Base-by-base conservation (phyloP, 2,797 vertebrate species). In the Epinephelus malabaricus region DNA sequence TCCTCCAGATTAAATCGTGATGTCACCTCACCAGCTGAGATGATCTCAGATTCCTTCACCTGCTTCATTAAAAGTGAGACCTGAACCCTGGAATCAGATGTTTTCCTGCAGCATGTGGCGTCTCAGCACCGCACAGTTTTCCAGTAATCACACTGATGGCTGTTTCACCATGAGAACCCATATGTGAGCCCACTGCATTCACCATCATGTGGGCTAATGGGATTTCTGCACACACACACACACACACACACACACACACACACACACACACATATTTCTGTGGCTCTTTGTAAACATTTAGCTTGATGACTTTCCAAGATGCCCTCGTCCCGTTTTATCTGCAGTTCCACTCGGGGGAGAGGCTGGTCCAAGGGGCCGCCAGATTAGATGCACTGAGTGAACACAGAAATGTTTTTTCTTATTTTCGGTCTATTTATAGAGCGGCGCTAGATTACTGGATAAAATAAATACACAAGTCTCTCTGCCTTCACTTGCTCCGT, bases 301-400 rank as follows among this genome's bases (percentile, higher is more conserved):
- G 88, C 88, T 91, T 85, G 93, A 93, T 94, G 92, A 90, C 90
- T 92, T 88, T 88, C 89, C 88, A 88, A 90, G 92, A 93, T 92
- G 85, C 83, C 90, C 89, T 86, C 59, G 59, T 76, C 72, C 67
- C 1, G 72, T 89, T 95, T 94, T 78, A 94, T 95, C 91, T 90
- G 76, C 70, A 87, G 83, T 89, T 85, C 82, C 59, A 63, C 79
- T 80, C 69, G 4, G 78, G 61, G 46, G 66, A 10, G 2, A 14
- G 46, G 66, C 69, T 12, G 69, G 68, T 75, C 43, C 6, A 10
- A 58, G 66, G 45, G 51, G 11, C 50, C 55, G 50, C 1, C 0
- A 73, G 79, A 92, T 94, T 85, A 93, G 82, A 91, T 64, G 78
- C 17, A 71, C 69, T 58, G 53, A 90, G 87, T 82, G 66, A 87